Conservation (phyloP, 2,113 vertebrate species). For the Eulemur macaco region DNA sequence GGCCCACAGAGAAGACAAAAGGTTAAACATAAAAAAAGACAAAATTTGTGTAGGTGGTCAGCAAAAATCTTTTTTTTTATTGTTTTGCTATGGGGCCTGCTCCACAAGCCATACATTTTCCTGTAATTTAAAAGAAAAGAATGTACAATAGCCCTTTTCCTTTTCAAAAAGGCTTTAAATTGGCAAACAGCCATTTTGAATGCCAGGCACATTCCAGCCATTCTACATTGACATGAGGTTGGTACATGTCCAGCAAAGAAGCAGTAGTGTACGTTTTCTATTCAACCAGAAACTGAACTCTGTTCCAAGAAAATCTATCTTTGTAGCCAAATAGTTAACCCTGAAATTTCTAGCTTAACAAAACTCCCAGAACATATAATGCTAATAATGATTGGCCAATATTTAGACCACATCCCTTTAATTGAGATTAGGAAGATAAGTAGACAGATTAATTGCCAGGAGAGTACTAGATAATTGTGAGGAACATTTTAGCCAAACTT, state of each 20-base stretch:
- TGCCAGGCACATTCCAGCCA: neutral
- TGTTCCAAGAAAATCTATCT: slow-evolving; percentile 20
- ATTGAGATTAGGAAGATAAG: neutral
- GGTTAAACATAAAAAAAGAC: neutral
- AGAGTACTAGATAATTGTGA: neutral
- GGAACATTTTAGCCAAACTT: neutral
- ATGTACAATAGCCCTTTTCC: neutral
- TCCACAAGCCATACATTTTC: neutral
- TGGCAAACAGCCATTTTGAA: slow-evolving; percentile 20
- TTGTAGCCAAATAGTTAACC: neutral
- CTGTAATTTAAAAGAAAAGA: slow-evolving; percentile 64
- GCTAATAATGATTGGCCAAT: neutral
- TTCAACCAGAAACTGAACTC: neutral
- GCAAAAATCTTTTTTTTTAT: neutral
- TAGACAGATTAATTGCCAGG: neutral
- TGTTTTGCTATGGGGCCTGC: neutral
- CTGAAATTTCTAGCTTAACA: neutral
- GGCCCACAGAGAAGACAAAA: slow-evolving; percentile 42
- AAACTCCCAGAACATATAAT: neutral
- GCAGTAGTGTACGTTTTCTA: neutral
- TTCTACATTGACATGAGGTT: slow-evolving; percentile 17
- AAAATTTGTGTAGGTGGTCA: neutral
- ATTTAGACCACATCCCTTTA: neutral
- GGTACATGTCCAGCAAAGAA: slow-evolving; percentile 11
- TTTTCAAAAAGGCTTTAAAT: slow-evolving; percentile 15